Percentiles rank a stretch among this genome's conserved stretches.
Evolutionary conservation across 2,113 vertebrate species (phyloP).

Genomic region (Caloenas nicobarica): DNA sequence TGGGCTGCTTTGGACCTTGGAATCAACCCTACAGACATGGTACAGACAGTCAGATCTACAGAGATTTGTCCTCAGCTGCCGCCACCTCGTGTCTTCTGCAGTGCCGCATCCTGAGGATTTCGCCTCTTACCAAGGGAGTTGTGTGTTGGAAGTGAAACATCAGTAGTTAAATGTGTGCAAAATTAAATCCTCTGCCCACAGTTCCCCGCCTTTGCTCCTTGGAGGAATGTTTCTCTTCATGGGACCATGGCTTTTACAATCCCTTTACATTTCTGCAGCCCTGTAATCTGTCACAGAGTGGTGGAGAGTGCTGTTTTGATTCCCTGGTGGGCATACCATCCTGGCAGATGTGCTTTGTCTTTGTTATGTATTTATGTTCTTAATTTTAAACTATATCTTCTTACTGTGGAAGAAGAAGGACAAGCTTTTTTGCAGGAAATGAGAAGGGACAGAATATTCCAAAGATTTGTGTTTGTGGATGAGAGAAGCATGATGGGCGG

Average conservation of each 20-base stretch:
- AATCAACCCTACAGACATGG: background rate
- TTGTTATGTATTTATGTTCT: background rate
- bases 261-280: background rate
- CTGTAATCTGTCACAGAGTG: background rate
- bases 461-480: background rate
- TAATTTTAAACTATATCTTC: background rate
- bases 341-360: background rate
- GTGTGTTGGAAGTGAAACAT: background rate
- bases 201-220: background rate
- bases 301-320: background rate
- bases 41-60: background rate
- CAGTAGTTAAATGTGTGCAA: background rate
- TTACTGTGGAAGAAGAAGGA: background rate
- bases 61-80: background rate
- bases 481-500: background rate
- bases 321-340: background rate
- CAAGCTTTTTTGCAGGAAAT: background rate
- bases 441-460: background rate
- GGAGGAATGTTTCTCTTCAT: background rate
- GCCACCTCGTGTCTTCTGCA: background rate
- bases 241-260: background rate
- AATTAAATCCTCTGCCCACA: background rate
- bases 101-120: background rate
- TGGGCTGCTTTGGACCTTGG: background rate
- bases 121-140: background rate